Evolutionary conservation across 2,113 vertebrate species (phyloP), one percentile per base, ranked within the genome.

Genomic region (Eonycteris spelaea): DNA sequence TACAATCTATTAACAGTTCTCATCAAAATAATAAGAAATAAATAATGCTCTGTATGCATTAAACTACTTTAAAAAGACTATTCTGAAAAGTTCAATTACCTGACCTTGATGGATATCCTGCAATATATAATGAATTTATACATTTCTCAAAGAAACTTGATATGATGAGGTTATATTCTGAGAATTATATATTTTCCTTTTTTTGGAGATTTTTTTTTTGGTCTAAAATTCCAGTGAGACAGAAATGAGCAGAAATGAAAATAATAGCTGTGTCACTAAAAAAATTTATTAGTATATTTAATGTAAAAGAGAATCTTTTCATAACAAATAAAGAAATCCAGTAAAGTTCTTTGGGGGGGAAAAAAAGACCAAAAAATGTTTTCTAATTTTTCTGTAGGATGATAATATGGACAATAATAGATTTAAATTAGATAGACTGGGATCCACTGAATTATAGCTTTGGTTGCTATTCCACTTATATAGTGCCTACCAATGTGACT

Each of bases 161-260:
- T 0, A 0, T 92, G 87, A 90, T 79, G 96, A 80, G 63, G 65
- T 94, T 95, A 89, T 94, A 84, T 80, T 95, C 80, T 95, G 79
- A 61, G 90, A 92, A 95, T 95, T 74, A 86, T 3, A 1, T 51
- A 74, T 78, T 91, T 94, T 90, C 40, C 35, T 93, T 85, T 88
- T 88, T 94, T 95, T 77, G 67, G 28, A 90, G 80, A 45, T 7
- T 43, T 43, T 43, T 40, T 96, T 51, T 51, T 95, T 91, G 77
- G 24, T 67, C 45, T 85, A 83, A 95, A 78, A 61, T 71, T 97
- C 78, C 43, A 97, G 79, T 94, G 94, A 95, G 7, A 94, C 22
- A 90, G 68, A 96, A 89, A 86, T n/a, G 97, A 92, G 26, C 30
- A 85, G 38, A 88, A 91, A 10, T 94, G 45, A 85, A 97, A 96